Evolutionary conservation across 2,888 invertebrate species (phyloP).

Genomic region (Acrobeloides nanus): DNA sequence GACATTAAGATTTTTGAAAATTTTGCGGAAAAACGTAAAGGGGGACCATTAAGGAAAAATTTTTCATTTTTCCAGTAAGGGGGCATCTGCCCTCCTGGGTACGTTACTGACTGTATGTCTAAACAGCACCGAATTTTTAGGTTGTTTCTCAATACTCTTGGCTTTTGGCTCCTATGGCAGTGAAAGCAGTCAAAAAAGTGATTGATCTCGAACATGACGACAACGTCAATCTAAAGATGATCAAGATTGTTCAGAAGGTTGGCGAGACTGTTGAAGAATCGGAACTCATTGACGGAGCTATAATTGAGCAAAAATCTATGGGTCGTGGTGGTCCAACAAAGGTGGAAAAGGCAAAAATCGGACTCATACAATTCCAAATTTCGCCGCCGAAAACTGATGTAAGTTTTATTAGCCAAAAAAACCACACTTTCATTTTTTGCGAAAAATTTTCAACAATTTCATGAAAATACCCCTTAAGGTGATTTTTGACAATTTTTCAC

Average conservation of each 20-base stretch:
- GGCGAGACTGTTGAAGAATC: conserved; percentile 77
- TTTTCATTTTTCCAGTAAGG: too few relatives aligned
- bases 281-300: conserved; percentile 85
- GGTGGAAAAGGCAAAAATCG: conserved; percentile 95
- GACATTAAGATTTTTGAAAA: too few relatives aligned
- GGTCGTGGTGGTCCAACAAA: conserved; percentile 81
- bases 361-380: conserved; percentile 96
- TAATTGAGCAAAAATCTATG: conserved; percentile 79
- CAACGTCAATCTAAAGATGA: conserved; percentile 81
- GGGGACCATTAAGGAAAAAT: too few relatives aligned
- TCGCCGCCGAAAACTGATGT: conserved; percentile 98
- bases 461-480: not conserved
- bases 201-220: conserved; percentile 67
- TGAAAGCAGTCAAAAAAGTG: conserved; percentile 85
- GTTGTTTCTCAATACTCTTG: conserved; percentile 96
- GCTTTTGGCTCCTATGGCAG: conserved; percentile 88
- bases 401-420: too few relatives aligned
- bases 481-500: not conserved
- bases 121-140: conserved; percentile 55
- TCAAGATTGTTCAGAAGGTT: conserved; percentile 89
- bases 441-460: not conserved
- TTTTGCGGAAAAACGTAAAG: too few relatives aligned
- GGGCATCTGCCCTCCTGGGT: too few relatives aligned
- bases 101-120: too few relatives aligned
- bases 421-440: not conserved